A percentile compares a stretch with the other conserved stretches of the same genome.
phyloP scores from a whole-genome alignment of 2,888 invertebrate genomes.

The Peribatodes rhomboidaria region DNA sequence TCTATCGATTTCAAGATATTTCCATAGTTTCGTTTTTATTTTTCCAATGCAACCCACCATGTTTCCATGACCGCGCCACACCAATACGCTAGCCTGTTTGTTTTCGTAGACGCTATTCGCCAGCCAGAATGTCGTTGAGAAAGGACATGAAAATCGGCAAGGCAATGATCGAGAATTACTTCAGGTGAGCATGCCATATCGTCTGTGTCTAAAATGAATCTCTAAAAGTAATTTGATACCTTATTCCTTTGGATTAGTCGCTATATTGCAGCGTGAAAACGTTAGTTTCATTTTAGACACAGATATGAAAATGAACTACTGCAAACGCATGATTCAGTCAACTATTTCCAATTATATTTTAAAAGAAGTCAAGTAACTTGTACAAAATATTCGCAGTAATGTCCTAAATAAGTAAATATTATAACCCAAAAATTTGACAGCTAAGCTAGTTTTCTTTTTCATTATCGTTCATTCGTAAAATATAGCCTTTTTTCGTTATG shows the following conservation, averaged over 20 bases:
- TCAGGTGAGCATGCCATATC: conserved; percentile 88
- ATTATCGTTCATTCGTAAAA: not conserved
- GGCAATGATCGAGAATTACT: conserved; percentile 92
- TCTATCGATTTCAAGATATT: conserved; percentile 13
- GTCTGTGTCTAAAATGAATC: too few species aligned
- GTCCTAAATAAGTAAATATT: too few species aligned
- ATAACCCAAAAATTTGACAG: not conserved
- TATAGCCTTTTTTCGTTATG: conserved; percentile 4
- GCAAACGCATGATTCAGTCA: too few species aligned
- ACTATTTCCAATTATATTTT: too few species aligned
- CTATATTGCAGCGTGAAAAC: too few species aligned
- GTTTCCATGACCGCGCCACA: conserved; percentile 48
- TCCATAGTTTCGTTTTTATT: conserved; percentile 28
- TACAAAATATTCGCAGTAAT: too few species aligned
- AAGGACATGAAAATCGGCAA: conserved; percentile 93
- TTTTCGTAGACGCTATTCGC: conserved; percentile 93
- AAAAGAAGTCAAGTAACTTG: too few species aligned
- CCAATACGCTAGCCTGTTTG: conserved; percentile 77
- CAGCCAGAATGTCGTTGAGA: conserved; percentile 93
- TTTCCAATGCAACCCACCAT: conserved; percentile 47
- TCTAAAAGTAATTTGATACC: too few species aligned
- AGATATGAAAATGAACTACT: too few species aligned
- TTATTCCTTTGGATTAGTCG: too few species aligned
- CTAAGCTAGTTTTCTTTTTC: not conserved
- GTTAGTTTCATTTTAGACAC: too few species aligned